Conservation (phyloP, 2,113 vertebrate species). For the Cyanistes caeruleus region DNA sequence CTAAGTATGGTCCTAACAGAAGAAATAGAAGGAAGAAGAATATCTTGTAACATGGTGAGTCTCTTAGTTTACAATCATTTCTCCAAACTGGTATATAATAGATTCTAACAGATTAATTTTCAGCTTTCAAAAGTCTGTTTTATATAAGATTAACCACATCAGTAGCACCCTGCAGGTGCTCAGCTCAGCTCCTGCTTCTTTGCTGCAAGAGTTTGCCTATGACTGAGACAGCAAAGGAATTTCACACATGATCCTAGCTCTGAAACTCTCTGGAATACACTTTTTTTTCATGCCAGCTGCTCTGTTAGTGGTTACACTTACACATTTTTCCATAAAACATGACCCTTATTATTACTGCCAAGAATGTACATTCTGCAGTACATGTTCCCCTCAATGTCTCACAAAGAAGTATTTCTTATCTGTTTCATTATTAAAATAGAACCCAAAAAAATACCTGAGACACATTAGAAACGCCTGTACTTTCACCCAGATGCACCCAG, state of each 20-base stretch:
- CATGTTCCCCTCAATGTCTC: not conserved
- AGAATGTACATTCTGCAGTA: not conserved
- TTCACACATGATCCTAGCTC: not conserved
- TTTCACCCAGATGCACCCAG: not conserved
- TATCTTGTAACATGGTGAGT: rapidly evolving
- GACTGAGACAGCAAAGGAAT: not conserved
- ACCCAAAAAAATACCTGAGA: not conserved
- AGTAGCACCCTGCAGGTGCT: not conserved
- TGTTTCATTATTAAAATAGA: not conserved
- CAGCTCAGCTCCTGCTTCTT: not conserved
- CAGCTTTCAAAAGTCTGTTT: not conserved
- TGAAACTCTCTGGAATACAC: not conserved
- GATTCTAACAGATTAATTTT: not conserved
- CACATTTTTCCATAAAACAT: not conserved
- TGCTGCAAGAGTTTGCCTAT: not conserved
- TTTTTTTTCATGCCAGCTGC: not conserved
- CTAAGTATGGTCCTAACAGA: not conserved
- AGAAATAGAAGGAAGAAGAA: not conserved
- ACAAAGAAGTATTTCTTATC: not conserved
- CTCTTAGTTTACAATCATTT: not conserved
- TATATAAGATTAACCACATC: not conserved
- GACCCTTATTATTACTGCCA: not conserved
- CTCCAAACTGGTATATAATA: not conserved
- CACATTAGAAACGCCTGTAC: not conserved
- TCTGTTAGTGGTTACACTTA: not conserved